Conservation (phyloP, 1,140 invertebrate species). For the Hyles vespertilio region DNA sequence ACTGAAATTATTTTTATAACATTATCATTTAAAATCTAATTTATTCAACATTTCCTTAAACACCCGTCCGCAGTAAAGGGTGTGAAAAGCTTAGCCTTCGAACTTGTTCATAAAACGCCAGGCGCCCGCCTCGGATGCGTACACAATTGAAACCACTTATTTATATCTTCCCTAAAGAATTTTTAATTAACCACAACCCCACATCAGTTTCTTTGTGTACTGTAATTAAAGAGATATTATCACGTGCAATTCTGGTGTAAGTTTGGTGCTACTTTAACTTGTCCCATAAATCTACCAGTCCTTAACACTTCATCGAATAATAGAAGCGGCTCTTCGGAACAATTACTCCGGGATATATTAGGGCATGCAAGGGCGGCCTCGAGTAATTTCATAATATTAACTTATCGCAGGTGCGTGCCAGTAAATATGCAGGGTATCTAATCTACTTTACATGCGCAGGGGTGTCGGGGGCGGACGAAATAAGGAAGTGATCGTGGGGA, state of each 20-base stretch:
- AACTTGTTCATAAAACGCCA: too few species aligned
- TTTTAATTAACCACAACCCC: conserved; percentile 23
- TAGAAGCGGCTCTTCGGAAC: conserved; percentile 39
- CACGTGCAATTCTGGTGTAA: conserved; percentile 33
- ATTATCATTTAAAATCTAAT: too few species aligned
- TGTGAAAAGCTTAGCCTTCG: too few species aligned
- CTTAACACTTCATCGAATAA: conserved; percentile 61
- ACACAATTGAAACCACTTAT: too few species aligned
- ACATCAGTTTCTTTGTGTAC: conserved; percentile 16
- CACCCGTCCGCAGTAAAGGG: too few species aligned
- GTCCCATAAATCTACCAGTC: conserved; percentile 45
- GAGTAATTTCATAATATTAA: conserved; percentile 44
- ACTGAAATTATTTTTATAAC: too few species aligned
- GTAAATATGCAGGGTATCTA: conserved; percentile 31
- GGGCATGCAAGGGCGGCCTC: conserved; percentile 19
- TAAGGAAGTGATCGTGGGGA: too few species aligned
- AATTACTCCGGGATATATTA: conserved; percentile 48
- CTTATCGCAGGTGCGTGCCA: conserved; percentile 43
- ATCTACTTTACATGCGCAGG: neutral
- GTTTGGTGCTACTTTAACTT: conserved; percentile 35
- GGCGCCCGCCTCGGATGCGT: too few species aligned
- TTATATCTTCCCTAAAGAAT: conserved; percentile 13
- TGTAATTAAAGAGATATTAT: conserved; percentile 46
- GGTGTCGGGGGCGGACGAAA: too few species aligned
- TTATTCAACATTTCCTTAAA: too few species aligned